Evolutionary conservation across 2,797 vertebrate species (phyloP), one percentile per base, ranked within the genome.

Genomic region (Ara ararauna): DNA sequence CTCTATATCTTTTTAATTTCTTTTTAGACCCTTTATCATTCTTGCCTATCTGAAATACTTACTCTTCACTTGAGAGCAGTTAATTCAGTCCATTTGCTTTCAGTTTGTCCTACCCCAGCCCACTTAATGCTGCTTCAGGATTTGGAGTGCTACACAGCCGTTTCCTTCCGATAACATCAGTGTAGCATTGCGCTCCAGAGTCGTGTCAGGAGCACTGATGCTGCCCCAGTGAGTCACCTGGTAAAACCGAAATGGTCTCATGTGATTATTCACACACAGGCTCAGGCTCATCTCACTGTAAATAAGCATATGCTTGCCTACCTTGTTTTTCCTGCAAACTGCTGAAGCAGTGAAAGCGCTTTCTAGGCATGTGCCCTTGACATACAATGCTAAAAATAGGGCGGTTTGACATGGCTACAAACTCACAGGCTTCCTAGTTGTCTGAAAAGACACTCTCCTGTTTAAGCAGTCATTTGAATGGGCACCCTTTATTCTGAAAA

Each of bases 291-390:
- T 94, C 83, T 87, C 2, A 42, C 90, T 87, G 88, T 75, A 94
- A 92, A 90, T 94, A 90, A 77, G 68, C 81, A 51, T 81, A 86
- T 93, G 45, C 53, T 89, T 38, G 68, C 74, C 86, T 91, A 87
- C 86, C 86, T 93, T 82, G 72, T 80, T 92, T 93, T 93, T 93
- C 80, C 90, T 93, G 88, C 71, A 89, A 96, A 90, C 53, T 89
- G 88, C 90, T 96, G 95, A 92, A 92, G 81, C 75, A 89, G 86
- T 86, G 87, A 89, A 92, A 96, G 78, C 0, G 34, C 92, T 97
- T 97, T 97, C 94, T 96, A 97, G 92, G 93, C 89, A 91, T 72
- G 90, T 96, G 92, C 72, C 79, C 64, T 94, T 95, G 93, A 93
- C 87, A 97, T 34, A 87, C 54, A 65, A 64, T 32, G 80, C 82